Evolutionary conservation across 2,113 vertebrate genomes (phyloP).

Genomic region (Tragulus kanchil): DNA sequence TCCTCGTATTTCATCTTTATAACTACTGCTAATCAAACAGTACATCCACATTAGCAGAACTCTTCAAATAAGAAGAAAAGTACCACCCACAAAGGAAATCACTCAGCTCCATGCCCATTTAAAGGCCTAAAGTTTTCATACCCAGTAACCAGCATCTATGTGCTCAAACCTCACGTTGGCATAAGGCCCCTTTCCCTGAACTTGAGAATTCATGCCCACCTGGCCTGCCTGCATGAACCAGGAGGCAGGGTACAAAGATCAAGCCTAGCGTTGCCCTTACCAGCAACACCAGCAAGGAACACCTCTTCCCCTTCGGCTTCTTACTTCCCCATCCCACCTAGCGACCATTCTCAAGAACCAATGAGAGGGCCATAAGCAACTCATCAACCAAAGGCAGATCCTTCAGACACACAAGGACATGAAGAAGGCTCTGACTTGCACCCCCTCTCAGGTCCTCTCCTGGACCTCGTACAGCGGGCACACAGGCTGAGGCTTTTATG

Average conservation of each 20-base stretch:
- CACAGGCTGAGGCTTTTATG: background rate
- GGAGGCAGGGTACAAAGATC: background rate
- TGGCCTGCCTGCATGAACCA: background rate
- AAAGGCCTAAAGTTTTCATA: background rate
- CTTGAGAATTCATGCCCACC: background rate
- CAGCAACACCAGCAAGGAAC: background rate
- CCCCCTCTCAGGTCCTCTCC: background rate
- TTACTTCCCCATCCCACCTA: background rate
- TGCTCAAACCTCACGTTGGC: background rate
- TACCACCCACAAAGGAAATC: background rate
- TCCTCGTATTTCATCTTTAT: slow-evolving; percentile 27
- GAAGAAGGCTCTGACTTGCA: background rate
- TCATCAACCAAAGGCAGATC: background rate
- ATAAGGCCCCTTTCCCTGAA: background rate
- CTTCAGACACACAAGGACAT: background rate
- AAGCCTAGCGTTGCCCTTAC: background rate
- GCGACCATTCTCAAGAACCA: slow-evolving; percentile 37
- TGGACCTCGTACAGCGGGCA: background rate
- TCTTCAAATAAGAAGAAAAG: slow-evolving; percentile 30
- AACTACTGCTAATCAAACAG: slow-evolving; percentile 19
- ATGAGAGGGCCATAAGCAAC: slow-evolving; percentile 1
- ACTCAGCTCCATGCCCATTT: background rate
- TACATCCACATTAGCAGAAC: background rate
- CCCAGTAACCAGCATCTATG: background rate
- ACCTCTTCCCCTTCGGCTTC: background rate